Evolutionary conservation across 1,140 invertebrate species (phyloP).

Genomic region (Drosophila sp.): DNA sequence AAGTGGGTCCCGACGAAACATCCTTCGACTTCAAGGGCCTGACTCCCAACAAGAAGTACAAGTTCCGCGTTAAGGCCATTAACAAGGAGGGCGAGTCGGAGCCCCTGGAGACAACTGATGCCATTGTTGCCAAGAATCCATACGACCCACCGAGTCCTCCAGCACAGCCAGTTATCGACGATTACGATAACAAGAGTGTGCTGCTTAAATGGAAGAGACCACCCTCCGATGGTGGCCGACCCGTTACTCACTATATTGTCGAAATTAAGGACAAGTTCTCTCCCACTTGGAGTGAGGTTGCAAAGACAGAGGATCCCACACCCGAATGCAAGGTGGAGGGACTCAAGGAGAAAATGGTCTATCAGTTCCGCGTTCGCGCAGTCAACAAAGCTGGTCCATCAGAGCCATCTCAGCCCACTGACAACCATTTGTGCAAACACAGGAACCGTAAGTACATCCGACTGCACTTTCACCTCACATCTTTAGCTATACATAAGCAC

Average conservation of each 20-base stretch:
- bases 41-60: slow-evolving; percentile 98
- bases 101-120: slow-evolving; percentile 94
- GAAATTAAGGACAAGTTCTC: slow-evolving; percentile 98
- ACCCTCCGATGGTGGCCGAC: slow-evolving; percentile 94
- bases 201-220: slow-evolving; percentile 96
- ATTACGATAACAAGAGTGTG: slow-evolving; percentile 96
- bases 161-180: slow-evolving; percentile 94
- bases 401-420: slow-evolving; percentile 94
- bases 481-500: not conserved
- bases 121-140: slow-evolving; percentile 97
- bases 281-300: slow-evolving; percentile 93
- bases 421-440: slow-evolving; percentile 96
- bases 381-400: slow-evolving; percentile 95
- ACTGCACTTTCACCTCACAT: not conserved
- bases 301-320: slow-evolving; percentile 90
- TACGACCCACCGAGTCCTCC: slow-evolving; percentile 96
- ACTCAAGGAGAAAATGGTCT: slow-evolving; percentile 96
- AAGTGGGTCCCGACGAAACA: slow-evolving; percentile 92
- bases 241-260: slow-evolving; percentile 96
- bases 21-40: slow-evolving; percentile 95
- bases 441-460: slow-evolving; percentile 91
- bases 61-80: slow-evolving; percentile 98
- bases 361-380: slow-evolving; percentile 95
- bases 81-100: slow-evolving; percentile 99
- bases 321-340: slow-evolving; percentile 93